Evolutionary conservation across 2,888 invertebrate species (phyloP), one percentile per base, ranked within the genome.

Genomic region (Spodoptera picta): DNA sequence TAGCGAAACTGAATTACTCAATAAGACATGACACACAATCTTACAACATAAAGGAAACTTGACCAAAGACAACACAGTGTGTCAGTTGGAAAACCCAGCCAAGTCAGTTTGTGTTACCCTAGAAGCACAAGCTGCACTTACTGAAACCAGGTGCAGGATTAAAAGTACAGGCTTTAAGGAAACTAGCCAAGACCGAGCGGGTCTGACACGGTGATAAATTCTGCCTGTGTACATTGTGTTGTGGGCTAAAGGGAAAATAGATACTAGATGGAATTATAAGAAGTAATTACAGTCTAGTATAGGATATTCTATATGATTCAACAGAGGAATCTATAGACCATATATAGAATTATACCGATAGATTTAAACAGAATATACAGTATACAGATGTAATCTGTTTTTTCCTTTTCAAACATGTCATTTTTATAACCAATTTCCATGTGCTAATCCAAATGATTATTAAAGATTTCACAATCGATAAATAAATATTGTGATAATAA

Each of bases 81-180:
- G 59, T 41, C 49, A 73, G 73, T 58, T 76, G 73, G 73, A 80
- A 80, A 74, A 57, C 75, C 56, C 62, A 58, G 54, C 47, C 45
- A 31, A 53, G 55, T 68, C 69, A 63, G 61, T 72, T 64, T 57
- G 58, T 47, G 62, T 63, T 71, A 72, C 58, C 68, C 58, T 51
- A 65, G 69, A 73, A 75, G 77, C 75, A 77, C 79, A 81, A 80
- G 74, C 69, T 90, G 92, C 92, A 92, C 92, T 92, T 92, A 92
- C 79, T 69, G 89, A 81, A 80, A 86, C 74, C 92, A 92, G 92
- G 90, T 91, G 92, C 83, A 80, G 76, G 84, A 88, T 89, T 90
- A 89, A 91, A 88, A 91, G 88, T 90, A 89, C 83, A 87, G 68
- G 84, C 78, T 79, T 76, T 73, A 79, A 80, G 80, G 76, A 81